A percentile compares a stretch with the other conserved stretches of the same genome.
These are phyloP conservation scores for Cliona cf. orientalis DNA, from an alignment of 37 sponge, comb jelly and placozoan species.

Conservation along the genomic window DNA sequence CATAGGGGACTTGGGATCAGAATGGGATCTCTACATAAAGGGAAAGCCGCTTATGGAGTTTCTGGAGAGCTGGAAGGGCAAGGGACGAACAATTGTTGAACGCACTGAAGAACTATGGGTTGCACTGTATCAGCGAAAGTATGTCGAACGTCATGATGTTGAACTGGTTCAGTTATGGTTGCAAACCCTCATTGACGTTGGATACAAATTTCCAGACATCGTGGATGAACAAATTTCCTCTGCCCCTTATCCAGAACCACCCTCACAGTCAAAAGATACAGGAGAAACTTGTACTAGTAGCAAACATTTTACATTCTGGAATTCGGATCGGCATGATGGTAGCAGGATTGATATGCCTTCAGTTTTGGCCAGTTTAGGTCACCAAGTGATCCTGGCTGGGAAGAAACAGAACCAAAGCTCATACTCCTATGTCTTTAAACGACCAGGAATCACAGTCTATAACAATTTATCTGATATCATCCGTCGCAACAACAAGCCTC, in stretches of 20 bases:
- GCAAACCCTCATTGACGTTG: slow-evolving; percentile 7
- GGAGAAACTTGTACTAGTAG: background rate
- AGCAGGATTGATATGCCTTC: slow-evolving; percentile 40
- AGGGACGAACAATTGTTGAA: slow-evolving; percentile 31
- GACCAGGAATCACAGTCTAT: slow-evolving; percentile 24
- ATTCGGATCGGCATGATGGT: slow-evolving; percentile 39
- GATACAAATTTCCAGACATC: slow-evolving; percentile 36
- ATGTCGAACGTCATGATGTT: slow-evolving; percentile 47
- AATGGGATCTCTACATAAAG: slow-evolving; percentile 57
- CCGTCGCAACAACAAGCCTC: background rate
- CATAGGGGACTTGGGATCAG: slow-evolving; percentile 40
- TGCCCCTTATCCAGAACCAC: background rate
- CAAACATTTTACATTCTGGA: slow-evolving; percentile 45
- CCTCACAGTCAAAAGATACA: background rate
- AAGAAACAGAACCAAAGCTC: background rate
- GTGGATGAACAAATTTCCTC: background rate
- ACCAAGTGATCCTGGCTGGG: slow-evolving; percentile 40
- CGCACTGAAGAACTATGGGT: slow-evolving; percentile 38
- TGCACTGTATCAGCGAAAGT: slow-evolving; percentile 49
- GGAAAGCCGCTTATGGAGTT: slow-evolving; percentile 42
- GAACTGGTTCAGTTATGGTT: slow-evolving; percentile 44
- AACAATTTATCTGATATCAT: slow-evolving; percentile 12
- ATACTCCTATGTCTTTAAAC: slow-evolving; percentile 17
- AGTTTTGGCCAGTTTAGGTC: slow-evolving; percentile 20
- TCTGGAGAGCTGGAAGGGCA: slow-evolving; percentile 42